These are phyloP conservation scores for Mylabris sibirica DNA, from an alignment of 2,888 invertebrate species.

Conservation along the genomic window DNA sequence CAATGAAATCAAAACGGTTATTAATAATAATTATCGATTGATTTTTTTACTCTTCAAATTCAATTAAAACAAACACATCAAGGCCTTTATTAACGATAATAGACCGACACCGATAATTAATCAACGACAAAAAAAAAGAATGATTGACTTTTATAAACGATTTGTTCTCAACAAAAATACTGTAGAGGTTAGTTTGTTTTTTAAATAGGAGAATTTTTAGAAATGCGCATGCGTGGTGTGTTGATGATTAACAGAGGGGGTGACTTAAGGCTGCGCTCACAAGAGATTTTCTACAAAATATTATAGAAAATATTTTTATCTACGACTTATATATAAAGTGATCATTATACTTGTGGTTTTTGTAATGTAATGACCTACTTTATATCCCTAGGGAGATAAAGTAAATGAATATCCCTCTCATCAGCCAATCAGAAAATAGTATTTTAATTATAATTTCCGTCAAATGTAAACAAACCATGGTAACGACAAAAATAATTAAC, in stretches of 20 bases:
- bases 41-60: neutral
- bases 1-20: neutral
- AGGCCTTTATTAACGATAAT: neutral
- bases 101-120: neutral
- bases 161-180: neutral
- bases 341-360: no score
- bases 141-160: neutral
- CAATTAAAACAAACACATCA: neutral
- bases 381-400: no score
- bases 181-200: conserved; percentile 1
- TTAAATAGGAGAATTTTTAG: neutral
- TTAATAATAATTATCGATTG: neutral
- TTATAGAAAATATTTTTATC: no score
- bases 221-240: neutral
- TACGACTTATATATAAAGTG: no score
- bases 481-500: no score
- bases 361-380: no score
- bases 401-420: no score
- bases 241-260: neutral
- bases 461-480: no score
- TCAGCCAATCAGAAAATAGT: no score
- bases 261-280: neutral
- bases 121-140: neutral
- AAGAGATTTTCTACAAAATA: no score
- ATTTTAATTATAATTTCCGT: no score